Conservation (phyloP, 2,113 vertebrate genomes). For the Channa argus region DNA sequence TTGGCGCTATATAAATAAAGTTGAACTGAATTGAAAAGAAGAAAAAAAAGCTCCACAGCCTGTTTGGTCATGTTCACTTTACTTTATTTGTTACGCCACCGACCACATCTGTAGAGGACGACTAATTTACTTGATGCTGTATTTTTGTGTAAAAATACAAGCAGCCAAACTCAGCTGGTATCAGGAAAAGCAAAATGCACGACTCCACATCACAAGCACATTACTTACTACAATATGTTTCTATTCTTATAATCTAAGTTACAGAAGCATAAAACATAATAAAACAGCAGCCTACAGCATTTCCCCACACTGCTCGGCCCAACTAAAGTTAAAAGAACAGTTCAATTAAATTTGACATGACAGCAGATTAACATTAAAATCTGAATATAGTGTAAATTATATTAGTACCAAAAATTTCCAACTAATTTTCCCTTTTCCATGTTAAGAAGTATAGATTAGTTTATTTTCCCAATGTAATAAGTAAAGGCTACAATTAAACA, state of each 20-base stretch:
- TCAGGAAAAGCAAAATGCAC: not conserved
- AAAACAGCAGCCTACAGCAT: not conserved
- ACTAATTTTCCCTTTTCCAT: not conserved
- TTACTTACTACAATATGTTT: not conserved
- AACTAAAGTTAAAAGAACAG: not conserved
- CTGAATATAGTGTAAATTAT: not conserved
- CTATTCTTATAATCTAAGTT: constrained; percentile 7
- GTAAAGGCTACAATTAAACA: constrained; percentile 1
- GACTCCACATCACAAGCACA: not conserved
- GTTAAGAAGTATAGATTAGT: not conserved
- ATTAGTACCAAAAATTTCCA: not conserved
- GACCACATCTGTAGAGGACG: not conserved
- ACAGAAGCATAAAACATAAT: not conserved
- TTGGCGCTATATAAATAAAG: too few species aligned
- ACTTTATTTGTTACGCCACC: too few species aligned
- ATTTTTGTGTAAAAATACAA: not conserved
- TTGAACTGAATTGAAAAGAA: too few species aligned
- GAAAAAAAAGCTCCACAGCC: too few species aligned
- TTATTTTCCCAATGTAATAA: not conserved
- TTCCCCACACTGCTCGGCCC: not conserved
- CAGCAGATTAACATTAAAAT: accelerated
- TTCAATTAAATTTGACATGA: not conserved
- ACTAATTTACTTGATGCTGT: not conserved
- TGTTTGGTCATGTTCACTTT: too few species aligned
- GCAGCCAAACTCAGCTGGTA: too few species aligned